Evolutionary conservation across 2,888 invertebrate species (phyloP).

Genomic region (Ormyrus rosae): DNA sequence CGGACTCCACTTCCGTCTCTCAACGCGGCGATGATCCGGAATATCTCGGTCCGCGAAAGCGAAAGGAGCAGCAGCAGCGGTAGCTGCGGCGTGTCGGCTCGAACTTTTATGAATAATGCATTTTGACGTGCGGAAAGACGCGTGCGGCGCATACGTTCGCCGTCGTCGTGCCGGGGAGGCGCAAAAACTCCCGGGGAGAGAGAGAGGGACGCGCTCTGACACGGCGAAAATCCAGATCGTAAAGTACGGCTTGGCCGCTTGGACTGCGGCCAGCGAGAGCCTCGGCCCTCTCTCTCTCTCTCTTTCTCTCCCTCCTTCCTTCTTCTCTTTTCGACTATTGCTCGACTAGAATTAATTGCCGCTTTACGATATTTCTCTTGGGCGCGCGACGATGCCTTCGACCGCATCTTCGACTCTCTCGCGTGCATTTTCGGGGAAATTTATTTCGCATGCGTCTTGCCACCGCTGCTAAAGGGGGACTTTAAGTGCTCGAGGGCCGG

Average conservation of each 20-base stretch:
- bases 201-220: not conserved
- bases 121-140: slow-evolving; percentile 10
- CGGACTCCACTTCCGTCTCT: too few species aligned
- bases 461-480: not conserved
- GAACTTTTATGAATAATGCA: slow-evolving; percentile 42
- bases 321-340: slow-evolving; percentile 10
- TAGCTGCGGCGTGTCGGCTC: not conserved
- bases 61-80: not conserved
- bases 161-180: not conserved
- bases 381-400: too few species aligned
- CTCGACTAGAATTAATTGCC: slow-evolving; percentile 38
- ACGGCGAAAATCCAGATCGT: slow-evolving; percentile 43
- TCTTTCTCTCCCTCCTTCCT: not conserved
- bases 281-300: not conserved
- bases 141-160: slow-evolving; percentile 18
- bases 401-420: not conserved
- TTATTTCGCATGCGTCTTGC: slow-evolving; percentile 14
- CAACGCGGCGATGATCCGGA: too few species aligned
- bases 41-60: not conserved
- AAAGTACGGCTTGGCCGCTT: slow-evolving; percentile 13
- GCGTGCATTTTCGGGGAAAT: slow-evolving; percentile 21
- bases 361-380: slow-evolving; percentile 25
- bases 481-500: too few species aligned
- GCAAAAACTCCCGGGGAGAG: not conserved
- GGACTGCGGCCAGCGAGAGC: slow-evolving; percentile 35